Conservation (phyloP, 2,888 invertebrate genomes). For the Phyto melanocephala region DNA sequence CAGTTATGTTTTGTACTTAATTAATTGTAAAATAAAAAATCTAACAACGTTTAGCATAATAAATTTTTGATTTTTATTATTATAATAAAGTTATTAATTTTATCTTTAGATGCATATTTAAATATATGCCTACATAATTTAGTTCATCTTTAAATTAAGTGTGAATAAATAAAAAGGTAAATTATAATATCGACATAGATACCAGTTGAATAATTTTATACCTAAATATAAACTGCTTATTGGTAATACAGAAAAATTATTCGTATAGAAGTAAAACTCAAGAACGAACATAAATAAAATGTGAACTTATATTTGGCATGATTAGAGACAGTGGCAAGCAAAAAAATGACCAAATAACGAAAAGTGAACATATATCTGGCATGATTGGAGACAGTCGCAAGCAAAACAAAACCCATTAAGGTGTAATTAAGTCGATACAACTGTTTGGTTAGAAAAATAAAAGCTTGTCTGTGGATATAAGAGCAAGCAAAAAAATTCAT, state of each 20-base stretch:
- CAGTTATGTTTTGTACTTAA: too few species aligned
- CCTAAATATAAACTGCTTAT: slow-evolving; percentile 42
- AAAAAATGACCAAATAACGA: too few species aligned
- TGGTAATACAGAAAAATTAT: background rate
- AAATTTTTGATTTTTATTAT: background rate
- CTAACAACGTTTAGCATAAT: too few species aligned
- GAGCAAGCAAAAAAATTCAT: too few species aligned
- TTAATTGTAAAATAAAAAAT: too few species aligned
- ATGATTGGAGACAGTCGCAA: background rate
- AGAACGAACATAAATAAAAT: background rate
- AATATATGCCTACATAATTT: slow-evolving; percentile 26
- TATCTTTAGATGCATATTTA: background rate
- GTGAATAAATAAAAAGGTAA: slow-evolving; percentile 8
- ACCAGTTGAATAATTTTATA: slow-evolving; percentile 43
- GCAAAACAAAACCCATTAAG: too few species aligned
- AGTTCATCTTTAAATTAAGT: slow-evolving; percentile 21
- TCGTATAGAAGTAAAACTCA: background rate
- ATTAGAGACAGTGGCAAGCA: background rate
- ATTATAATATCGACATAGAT: too few species aligned
- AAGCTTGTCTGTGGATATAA: too few species aligned
- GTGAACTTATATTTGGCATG: background rate
- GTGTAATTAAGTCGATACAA: too few species aligned
- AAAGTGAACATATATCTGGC: background rate
- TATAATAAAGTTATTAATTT: background rate
- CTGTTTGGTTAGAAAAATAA: too few species aligned